Percentiles rank a stretch among this genome's conserved stretches.
Evolutionary conservation across 2,888 invertebrate genomes (phyloP).

Genomic region (Tipula helvola): DNA sequence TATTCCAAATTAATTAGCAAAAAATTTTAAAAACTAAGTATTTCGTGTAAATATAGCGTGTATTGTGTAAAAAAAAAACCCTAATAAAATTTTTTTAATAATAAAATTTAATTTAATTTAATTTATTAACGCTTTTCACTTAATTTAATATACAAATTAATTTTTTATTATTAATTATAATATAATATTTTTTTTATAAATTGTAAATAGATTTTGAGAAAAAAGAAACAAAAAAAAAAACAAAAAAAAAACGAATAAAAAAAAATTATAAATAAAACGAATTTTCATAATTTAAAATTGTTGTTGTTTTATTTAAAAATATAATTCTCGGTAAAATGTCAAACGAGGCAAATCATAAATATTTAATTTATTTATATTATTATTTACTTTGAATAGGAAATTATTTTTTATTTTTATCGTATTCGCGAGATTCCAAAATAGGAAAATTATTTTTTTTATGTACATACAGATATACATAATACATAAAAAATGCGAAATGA

Average conservation of each 20-base stretch:
- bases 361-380: not conserved
- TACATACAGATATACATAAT: not conserved
- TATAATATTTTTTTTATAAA: not conserved
- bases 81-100: not conserved
- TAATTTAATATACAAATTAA: not conserved
- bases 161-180: not conserved
- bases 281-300: not conserved
- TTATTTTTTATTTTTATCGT: not conserved
- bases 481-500: not conserved
- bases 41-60: not conserved
- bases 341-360: not conserved
- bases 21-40: not conserved
- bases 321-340: not conserved
- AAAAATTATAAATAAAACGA: not conserved
- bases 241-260: not conserved
- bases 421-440: not conserved
- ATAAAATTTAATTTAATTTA: not conserved
- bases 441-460: not conserved
- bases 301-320: not conserved
- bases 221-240: not conserved
- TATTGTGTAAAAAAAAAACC: not conserved
- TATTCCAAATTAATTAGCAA: not conserved
- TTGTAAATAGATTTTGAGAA: not conserved
- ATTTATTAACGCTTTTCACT: slow-evolving; percentile 4
- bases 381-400: not conserved